phyloP scores from a whole-genome alignment of 2,888 invertebrate species.

The Lasioglossum pauxillum region DNA sequence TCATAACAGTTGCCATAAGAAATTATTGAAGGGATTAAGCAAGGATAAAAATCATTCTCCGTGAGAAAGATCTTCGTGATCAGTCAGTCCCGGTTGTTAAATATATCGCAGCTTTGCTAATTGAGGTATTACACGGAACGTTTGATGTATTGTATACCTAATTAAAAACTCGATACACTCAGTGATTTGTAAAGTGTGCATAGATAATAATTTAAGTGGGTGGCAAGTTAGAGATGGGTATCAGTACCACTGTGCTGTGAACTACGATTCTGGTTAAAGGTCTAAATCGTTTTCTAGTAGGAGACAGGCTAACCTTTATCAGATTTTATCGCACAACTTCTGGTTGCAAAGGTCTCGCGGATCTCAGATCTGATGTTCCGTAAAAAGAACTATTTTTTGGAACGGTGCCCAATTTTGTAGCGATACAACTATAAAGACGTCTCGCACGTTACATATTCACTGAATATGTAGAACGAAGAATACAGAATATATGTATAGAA shows the following conservation, averaged over 20 bases:
- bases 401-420: neutral
- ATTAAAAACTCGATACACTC: neutral
- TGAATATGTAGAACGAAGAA: neutral
- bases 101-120: neutral
- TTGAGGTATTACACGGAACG: neutral
- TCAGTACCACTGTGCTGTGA: neutral
- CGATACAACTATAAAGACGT: neutral
- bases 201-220: neutral
- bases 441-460: neutral
- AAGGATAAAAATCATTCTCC: neutral
- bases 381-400: neutral
- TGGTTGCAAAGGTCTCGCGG: constrained; percentile 11
- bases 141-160: neutral
- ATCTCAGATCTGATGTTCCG: constrained; percentile 11
- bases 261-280: constrained; percentile 15
- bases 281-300: constrained; percentile 18
- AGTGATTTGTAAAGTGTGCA: neutral
- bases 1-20: neutral
- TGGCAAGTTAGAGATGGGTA: constrained; percentile 10
- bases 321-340: constrained; percentile 19
- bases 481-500: neutral
- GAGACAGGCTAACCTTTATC: constrained; percentile 17
- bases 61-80: neutral
- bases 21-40: neutral
- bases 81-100: neutral